These are phyloP conservation scores for Trissolcus basalis DNA, from an alignment of 1,140 invertebrate species.

Conservation along the genomic window DNA sequence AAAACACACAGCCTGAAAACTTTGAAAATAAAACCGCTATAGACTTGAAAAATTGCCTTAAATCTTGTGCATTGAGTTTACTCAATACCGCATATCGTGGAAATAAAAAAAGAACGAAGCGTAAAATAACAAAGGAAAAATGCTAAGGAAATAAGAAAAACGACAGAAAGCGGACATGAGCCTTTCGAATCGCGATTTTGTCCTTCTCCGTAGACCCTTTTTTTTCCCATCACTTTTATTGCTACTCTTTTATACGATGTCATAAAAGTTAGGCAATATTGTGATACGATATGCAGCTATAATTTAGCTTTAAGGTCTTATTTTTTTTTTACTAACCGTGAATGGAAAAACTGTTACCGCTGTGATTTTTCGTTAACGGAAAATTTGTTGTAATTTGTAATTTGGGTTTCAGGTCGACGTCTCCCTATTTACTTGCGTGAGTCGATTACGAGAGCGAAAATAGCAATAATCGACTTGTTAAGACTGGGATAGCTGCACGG, in stretches of 20 bases:
- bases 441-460: conserved; percentile 35
- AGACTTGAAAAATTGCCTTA: conserved; percentile 26
- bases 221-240: conserved; percentile 39
- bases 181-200: conserved; percentile 40
- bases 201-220: conserved; percentile 34
- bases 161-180: conserved; percentile 6
- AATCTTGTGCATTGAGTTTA: conserved; percentile 43
- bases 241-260: conserved; percentile 33
- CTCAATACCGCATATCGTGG: conserved; percentile 45
- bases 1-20: conserved; percentile 36
- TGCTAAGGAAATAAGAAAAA: neutral
- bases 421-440: conserved; percentile 53
- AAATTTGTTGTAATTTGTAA: too few relatives aligned
- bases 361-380: conserved; percentile 12
- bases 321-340: conserved; percentile 18
- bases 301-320: conserved; percentile 29
- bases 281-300: conserved; percentile 31
- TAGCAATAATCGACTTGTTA: conserved; percentile 50
- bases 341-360: conserved; percentile 35
- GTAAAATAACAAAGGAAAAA: conserved; percentile 18
- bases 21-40: conserved; percentile 15
- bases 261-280: conserved; percentile 46
- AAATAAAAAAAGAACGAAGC: conserved; percentile 31
- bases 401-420: neutral
- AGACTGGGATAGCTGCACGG: conserved; percentile 47